phyloP scores from a whole-genome alignment of 2,888 invertebrate genomes.

The Orthonevra nobilis region DNA sequence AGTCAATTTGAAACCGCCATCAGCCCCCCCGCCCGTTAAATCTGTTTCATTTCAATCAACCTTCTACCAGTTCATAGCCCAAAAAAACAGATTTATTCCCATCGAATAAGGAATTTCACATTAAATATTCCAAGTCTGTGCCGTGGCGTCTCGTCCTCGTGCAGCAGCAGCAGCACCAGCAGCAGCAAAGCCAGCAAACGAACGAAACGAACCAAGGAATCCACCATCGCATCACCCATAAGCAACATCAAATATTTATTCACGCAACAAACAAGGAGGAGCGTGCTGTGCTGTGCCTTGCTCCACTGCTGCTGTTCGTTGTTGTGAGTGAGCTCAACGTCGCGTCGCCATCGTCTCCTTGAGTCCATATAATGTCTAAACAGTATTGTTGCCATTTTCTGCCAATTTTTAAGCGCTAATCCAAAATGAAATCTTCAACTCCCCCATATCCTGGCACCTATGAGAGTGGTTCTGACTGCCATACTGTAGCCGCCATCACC shows the following conservation, averaged over 20 bases:
- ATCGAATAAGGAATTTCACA: conserved; percentile 46
- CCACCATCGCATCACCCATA: too few relatives aligned
- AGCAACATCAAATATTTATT: conserved; percentile 69
- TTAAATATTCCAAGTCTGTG: conserved; percentile 60
- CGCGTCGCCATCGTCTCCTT: conserved; percentile 28
- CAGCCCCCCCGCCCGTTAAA: conserved; percentile 13
- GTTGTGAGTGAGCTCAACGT: conserved; percentile 1
- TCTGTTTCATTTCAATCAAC: conserved; percentile 60
- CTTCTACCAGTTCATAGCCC: neutral
- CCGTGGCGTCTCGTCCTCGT: conserved; percentile 7
- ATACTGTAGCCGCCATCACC: neutral
- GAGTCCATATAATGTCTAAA: conserved; percentile 35
- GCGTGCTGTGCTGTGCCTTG: too few relatives aligned
- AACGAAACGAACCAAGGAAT: too few relatives aligned
- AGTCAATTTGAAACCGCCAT: conserved; percentile 49
- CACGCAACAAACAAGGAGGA: conserved; percentile 27
- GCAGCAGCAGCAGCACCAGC: conserved; percentile 51
- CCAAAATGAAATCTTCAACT: conserved; percentile 56
- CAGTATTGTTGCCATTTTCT: conserved; percentile 59
- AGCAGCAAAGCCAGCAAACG: too few relatives aligned
- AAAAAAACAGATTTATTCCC: conserved; percentile 36
- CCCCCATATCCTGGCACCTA: conserved; percentile 15
- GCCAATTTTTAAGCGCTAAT: conserved; percentile 64
- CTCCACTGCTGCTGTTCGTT: too few relatives aligned
- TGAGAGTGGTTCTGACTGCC: neutral